phyloP scores from a whole-genome alignment of 2,888 invertebrate genomes.

The Orchesellides sinensis region DNA sequence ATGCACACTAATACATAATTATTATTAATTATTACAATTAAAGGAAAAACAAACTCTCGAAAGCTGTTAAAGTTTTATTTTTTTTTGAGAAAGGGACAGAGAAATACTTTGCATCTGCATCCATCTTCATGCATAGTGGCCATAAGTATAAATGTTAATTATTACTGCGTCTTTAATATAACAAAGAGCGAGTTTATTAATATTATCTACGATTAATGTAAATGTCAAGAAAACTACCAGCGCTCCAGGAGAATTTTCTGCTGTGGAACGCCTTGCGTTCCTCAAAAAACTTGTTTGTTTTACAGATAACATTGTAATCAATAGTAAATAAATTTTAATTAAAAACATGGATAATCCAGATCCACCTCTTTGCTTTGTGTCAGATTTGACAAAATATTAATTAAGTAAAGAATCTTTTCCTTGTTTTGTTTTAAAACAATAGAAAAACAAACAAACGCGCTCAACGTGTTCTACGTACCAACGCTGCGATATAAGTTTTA shows the following conservation, averaged over 20 bases:
- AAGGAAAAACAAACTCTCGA: constrained; percentile 2
- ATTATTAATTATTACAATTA: neutral
- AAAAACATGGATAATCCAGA: constrained; percentile 58
- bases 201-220: constrained; percentile 45
- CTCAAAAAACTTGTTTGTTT: neutral
- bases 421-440: neutral
- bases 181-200: too few relatives aligned
- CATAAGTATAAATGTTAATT: constrained; percentile 5
- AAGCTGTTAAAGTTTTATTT: neutral
- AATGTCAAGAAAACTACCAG: constrained; percentile 60
- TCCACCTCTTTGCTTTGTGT: constrained; percentile 34
- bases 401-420: too few relatives aligned
- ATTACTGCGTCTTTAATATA: too few relatives aligned
- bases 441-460: constrained; percentile 25
- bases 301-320: neutral
- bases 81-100: neutral
- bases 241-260: neutral
- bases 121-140: neutral
- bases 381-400: neutral
- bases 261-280: constrained; percentile 49
- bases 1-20: constrained; percentile 44
- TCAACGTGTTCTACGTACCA: constrained; percentile 22
- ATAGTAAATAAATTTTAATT: constrained; percentile 1
- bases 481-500: too few relatives aligned
- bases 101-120: neutral